Percentiles rank a stretch among this genome's conserved stretches.
These are phyloP conservation scores for Mythimna ferrago DNA, from an alignment of 2,888 invertebrate genomes.

Conservation along the genomic window DNA sequence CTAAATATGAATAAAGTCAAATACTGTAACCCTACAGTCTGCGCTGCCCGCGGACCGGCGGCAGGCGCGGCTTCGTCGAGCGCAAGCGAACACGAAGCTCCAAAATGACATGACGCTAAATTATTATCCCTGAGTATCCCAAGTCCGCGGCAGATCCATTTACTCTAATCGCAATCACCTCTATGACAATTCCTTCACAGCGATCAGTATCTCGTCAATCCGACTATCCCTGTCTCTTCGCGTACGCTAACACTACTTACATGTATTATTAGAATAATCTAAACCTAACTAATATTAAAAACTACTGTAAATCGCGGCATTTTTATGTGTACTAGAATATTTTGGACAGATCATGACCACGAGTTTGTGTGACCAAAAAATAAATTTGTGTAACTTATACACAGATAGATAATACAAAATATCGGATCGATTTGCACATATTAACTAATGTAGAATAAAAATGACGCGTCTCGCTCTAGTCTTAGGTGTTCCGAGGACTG, in stretches of 20 bases:
- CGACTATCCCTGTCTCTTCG: constrained; percentile 68
- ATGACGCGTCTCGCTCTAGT: constrained; percentile 6
- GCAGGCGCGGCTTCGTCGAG: not conserved
- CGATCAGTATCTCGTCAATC: constrained; percentile 62
- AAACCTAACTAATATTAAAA: constrained; percentile 69
- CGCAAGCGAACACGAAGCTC: constrained; percentile 15
- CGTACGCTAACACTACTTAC: constrained; percentile 68
- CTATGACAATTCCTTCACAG: constrained; percentile 60
- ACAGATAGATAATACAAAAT: constrained; percentile 71
- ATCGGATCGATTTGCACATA: constrained; percentile 60
- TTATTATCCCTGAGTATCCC: constrained; percentile 25
- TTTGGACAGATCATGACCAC: constrained; percentile 87
- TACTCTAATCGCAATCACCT: constrained; percentile 51
- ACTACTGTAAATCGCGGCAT: constrained; percentile 68
- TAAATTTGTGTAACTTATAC: constrained; percentile 70
- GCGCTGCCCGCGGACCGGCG: constrained; percentile 34
- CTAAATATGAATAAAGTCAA: constrained; percentile 79
- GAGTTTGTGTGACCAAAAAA: constrained; percentile 77
- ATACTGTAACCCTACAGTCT: constrained; percentile 78
- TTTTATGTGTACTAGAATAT: constrained; percentile 67
- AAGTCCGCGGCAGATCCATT: constrained; percentile 39
- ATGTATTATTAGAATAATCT: constrained; percentile 65
- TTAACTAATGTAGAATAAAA: constrained; percentile 35
- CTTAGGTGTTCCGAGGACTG: not conserved
- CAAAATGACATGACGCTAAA: constrained; percentile 15